A percentile compares a stretch with the other conserved stretches of the same genome.
phyloP scores from a whole-genome alignment of 2,113 vertebrate genomes.

The Trematocara stigmaticum region DNA sequence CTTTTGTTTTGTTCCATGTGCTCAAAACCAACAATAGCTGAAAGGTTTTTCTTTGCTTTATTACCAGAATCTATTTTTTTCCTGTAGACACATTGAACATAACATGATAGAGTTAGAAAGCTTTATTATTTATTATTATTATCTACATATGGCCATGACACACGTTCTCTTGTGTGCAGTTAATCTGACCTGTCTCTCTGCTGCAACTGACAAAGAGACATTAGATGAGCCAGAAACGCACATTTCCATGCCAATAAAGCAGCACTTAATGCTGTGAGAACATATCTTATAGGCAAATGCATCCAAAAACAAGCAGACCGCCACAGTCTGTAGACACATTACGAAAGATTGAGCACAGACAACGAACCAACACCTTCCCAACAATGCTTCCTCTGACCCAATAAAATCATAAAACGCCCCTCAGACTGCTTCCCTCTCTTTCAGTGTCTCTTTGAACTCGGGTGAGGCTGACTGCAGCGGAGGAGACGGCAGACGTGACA shows the following conservation, averaged over 20 bases:
- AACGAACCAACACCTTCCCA: constrained; percentile 58
- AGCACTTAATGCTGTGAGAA: not conserved
- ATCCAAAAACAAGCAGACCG: not conserved
- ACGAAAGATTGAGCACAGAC: constrained; percentile 16
- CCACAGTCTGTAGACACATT: not conserved
- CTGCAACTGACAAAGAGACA: not conserved
- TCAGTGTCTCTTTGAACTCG: constrained; percentile 54
- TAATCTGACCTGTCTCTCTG: not conserved
- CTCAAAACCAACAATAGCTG: not conserved
- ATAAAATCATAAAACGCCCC: constrained; percentile 76
- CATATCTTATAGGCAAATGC: not conserved
- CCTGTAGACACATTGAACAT: not conserved
- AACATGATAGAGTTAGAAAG: not conserved
- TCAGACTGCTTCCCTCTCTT: constrained; percentile 38
- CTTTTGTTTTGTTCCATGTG: not conserved
- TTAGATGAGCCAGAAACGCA: not conserved
- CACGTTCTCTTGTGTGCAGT: not conserved
- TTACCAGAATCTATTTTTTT: not conserved
- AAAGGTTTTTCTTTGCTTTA: not conserved
- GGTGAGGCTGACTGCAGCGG: constrained; percentile 45
- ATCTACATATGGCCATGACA: not conserved
- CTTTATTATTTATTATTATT: not conserved
- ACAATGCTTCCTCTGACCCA: constrained; percentile 62
- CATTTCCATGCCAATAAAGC: not conserved
- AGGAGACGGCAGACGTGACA: constrained; percentile 58